phyloP scores from a whole-genome alignment of 1,140 invertebrate genomes.

The Dinoponera quadriceps region DNA sequence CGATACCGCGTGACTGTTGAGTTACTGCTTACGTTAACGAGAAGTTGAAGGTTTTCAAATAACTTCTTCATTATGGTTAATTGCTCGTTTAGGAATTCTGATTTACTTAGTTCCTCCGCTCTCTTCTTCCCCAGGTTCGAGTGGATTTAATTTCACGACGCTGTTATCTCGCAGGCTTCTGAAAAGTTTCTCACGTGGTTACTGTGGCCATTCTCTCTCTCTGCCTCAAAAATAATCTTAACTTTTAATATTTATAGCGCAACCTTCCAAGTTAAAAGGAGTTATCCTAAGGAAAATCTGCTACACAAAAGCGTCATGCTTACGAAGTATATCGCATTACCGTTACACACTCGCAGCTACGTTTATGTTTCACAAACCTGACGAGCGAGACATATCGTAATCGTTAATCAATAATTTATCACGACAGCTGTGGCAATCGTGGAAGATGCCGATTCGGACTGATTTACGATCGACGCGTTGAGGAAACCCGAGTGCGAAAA shows the following conservation, averaged over 20 bases:
- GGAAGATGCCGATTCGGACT: not conserved
- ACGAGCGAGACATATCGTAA: not conserved
- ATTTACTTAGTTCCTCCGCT: constrained; percentile 46
- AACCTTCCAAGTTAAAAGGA: constrained; percentile 13
- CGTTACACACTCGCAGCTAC: no score
- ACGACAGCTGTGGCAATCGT: not conserved
- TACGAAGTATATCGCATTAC: not conserved
- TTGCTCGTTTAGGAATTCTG: constrained; percentile 54
- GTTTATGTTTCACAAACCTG: not conserved
- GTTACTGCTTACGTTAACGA: constrained; percentile 37
- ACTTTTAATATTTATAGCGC: constrained; percentile 16
- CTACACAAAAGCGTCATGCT: not conserved
- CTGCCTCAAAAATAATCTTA: constrained; percentile 9
- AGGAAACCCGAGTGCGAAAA: not conserved
- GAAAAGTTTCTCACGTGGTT: constrained; percentile 35
- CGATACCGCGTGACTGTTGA: constrained; percentile 11
- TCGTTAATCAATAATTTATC: not conserved
- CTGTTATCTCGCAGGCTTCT: constrained; percentile 31
- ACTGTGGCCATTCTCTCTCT: constrained; percentile 17
- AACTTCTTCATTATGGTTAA: constrained; percentile 58
- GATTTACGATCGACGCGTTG: not conserved
- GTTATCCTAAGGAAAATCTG: not conserved
- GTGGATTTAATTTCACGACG: constrained; percentile 34
- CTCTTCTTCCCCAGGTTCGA: constrained; percentile 38
- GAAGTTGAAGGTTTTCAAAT: constrained; percentile 43